phyloP scores from a whole-genome alignment of 2,888 invertebrate species.

The Celastrina argiolus region DNA sequence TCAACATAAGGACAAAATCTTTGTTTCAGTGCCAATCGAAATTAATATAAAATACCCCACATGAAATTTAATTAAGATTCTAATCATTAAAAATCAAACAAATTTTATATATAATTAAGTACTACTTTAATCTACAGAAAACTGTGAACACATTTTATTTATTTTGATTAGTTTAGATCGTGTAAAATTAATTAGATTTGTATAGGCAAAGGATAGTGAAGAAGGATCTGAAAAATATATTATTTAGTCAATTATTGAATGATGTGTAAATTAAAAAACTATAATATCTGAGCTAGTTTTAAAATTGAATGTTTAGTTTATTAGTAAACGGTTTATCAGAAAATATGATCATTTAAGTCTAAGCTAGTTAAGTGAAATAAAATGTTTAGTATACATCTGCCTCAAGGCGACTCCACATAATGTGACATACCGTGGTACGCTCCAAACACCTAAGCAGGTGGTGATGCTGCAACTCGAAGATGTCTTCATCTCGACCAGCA shows the following conservation, averaged over 20 bases:
- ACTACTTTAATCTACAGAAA: neutral
- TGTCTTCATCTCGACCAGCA: constrained; percentile 93
- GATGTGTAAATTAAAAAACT: too few species aligned
- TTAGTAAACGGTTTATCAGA: too few species aligned
- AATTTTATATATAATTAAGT: neutral
- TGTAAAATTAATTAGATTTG: neutral
- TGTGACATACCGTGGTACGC: constrained; percentile 88
- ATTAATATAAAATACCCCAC: constrained; percentile 3
- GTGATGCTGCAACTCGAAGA: constrained; percentile 99
- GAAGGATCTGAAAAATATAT: too few species aligned
- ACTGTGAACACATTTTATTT: constrained; percentile 6
- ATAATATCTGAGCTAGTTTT: too few species aligned
- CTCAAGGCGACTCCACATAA: neutral
- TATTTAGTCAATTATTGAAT: too few species aligned
- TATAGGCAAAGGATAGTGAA: too few species aligned
- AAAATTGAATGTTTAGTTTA: too few species aligned
- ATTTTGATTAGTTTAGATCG: neutral
- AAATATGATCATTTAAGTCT: too few species aligned
- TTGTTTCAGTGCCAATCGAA: constrained; percentile 6
- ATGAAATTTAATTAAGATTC: neutral
- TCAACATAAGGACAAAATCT: constrained; percentile 19
- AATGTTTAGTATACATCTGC: neutral
- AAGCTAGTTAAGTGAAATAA: neutral
- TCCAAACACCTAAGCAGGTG: constrained; percentile 98
- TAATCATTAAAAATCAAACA: neutral